phyloP scores from a whole-genome alignment of 2,797 vertebrate genomes.

The Tarsius wallacei region DNA sequence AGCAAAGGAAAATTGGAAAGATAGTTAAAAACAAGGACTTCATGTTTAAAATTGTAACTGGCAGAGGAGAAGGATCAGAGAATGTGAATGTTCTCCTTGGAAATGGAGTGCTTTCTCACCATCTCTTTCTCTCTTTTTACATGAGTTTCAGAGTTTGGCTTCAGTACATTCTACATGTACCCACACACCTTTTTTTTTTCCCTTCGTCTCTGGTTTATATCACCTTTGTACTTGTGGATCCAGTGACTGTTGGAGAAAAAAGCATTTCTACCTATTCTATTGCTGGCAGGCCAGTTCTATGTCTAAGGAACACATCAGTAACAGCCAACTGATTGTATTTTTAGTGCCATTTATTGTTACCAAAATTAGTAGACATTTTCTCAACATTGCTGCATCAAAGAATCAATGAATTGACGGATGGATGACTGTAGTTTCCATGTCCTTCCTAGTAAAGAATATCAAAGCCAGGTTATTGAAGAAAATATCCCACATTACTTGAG shows the following conservation, averaged over 20 bases:
- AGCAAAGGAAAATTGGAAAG: slow-evolving; percentile 58
- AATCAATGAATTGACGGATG: neutral
- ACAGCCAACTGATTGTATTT: neutral
- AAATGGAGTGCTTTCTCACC: neutral
- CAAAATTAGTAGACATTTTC: neutral
- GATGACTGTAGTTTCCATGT: neutral
- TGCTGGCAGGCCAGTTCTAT: neutral
- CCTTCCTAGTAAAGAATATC: neutral
- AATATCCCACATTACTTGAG: neutral
- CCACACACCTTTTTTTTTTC: rapidly evolving
- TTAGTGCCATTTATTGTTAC: slow-evolving; percentile 33
- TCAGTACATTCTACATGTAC: neutral
- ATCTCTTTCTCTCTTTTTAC: neutral
- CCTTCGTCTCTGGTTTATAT: neutral
- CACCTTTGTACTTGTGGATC: neutral
- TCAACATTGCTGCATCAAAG: neutral
- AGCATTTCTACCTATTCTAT: neutral
- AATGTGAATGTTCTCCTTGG: neutral
- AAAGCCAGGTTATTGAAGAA: neutral
- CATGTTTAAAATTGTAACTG: slow-evolving; percentile 51
- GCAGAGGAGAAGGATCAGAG: neutral
- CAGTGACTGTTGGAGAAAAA: neutral
- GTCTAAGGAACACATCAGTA: neutral
- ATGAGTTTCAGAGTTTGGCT: neutral
- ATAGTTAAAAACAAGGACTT: neutral